Conservation (phyloP, 2,113 vertebrate species). For the Hemibagrus wyckioides region DNA sequence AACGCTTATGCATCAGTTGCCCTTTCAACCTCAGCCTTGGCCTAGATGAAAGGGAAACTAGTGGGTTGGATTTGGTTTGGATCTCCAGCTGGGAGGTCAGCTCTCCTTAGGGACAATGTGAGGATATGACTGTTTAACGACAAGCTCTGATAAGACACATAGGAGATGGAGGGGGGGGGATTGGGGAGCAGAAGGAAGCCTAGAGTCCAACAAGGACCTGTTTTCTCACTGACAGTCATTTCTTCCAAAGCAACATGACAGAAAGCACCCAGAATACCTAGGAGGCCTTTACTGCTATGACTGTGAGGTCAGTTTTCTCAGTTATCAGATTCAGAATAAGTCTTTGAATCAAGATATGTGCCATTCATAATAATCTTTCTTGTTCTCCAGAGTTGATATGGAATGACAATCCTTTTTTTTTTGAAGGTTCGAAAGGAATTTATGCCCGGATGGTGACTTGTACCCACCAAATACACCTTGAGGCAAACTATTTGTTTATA, state of each 20-base stretch:
- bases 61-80: conserved; percentile 27
- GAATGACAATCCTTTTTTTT: background rate
- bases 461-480: background rate
- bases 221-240: background rate
- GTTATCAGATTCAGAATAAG: too few relatives aligned
- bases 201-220: conserved; percentile 32
- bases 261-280: conserved; percentile 15
- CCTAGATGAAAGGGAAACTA: conserved; percentile 37
- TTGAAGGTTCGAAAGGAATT: background rate
- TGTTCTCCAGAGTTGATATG: background rate
- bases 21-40: conserved; percentile 44
- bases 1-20: conserved; percentile 37
- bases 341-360: background rate
- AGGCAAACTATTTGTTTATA: conserved; percentile 13
- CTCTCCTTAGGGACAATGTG: conserved; percentile 75
- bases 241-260: conserved; percentile 1
- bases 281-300: conserved; percentile 11
- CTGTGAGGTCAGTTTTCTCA: background rate
- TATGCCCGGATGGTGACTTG: background rate
- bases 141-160: conserved; percentile 64
- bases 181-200: background rate
- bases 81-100: conserved; percentile 66
- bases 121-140: conserved; percentile 78
- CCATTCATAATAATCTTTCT: background rate
- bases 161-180: conserved; percentile 24